phyloP scores from a whole-genome alignment of 2,888 invertebrate genomes.

The Aporophyla nigra region DNA sequence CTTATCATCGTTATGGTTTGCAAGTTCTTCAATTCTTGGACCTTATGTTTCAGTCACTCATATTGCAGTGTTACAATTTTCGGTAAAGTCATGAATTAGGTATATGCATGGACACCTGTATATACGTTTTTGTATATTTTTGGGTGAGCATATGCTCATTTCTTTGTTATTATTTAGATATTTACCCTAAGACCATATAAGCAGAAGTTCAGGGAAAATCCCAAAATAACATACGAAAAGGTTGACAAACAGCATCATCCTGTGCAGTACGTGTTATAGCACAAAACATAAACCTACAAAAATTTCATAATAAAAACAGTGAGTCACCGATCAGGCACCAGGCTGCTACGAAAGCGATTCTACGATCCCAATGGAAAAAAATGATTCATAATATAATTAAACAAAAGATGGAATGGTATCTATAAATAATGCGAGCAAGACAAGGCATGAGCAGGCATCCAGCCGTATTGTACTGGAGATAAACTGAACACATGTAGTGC shows the following conservation, averaged over 20 bases:
- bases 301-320: constrained; percentile 1
- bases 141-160: background rate
- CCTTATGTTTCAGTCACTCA: background rate
- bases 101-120: background rate
- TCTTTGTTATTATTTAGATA: background rate
- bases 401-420: constrained; percentile 73
- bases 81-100: background rate
- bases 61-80: too few relatives aligned
- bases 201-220: background rate
- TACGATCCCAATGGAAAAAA: constrained; percentile 46
- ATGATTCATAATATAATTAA: constrained; percentile 64
- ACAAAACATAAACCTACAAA: constrained; percentile 4
- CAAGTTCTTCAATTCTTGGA: background rate
- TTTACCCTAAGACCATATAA: background rate
- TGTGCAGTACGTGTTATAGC: background rate
- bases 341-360: constrained; percentile 23
- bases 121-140: background rate
- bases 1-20: background rate
- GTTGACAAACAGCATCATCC: background rate
- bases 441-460: constrained; percentile 70
- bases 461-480: constrained; percentile 75
- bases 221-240: background rate
- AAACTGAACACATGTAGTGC: constrained; percentile 80
- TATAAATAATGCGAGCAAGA: constrained; percentile 75
- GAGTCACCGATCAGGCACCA: constrained; percentile 36